Base-by-base conservation (phyloP, 1,140 invertebrate species). In the Eriosoma lanigerum region DNA sequence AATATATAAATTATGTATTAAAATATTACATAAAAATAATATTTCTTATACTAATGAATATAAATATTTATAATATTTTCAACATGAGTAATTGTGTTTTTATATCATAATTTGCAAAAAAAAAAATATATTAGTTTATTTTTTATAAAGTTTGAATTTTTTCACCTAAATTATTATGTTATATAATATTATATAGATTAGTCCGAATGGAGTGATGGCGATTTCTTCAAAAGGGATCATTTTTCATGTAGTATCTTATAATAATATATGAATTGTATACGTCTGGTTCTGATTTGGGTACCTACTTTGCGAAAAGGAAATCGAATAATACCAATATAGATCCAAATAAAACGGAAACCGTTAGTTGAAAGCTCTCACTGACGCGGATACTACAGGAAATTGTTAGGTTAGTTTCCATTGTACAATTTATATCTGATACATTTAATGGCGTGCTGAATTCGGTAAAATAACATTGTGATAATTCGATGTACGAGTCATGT, bases 371-470 rank as follows among this genome's bases (percentile, higher is more conserved):
- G 38, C 13, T 48, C 38, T 68, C 3, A 17, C n/a, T 26, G 21
- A 68, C 66, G 8, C 48, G 46, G 44, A 48, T 17, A 48, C 44
- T 13, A 4, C 52, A 54, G 64, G 66, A 68, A 24, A 68, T 68
- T 24, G 44, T 68, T 68, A 46, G 21, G 44, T 68, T 68, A 21
- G 38, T 68, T 26, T 68, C 66, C 21, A 48, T 68, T 68, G 44
- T 68, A 46, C 1, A 48, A 68, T 68, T 46, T 26, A 68, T 48
- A 46, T 6, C 64, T 68, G 10, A 68, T 21, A 48, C 21, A 24
- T 26, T 46, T 48, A 68, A 48, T 29, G 10, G 9, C 8, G 3
- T 38, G 8, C 32, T 8, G 32, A 38, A 64, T 38, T 64, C 32
- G 9, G 38, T 64, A 21, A 64, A 64, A 64, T 32, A 64, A 38